A percentile compares a stretch with the other conserved stretches of the same genome.
Conservation (phyloP, 2,113 vertebrate genomes). For the Tinamus guttatus region DNA sequence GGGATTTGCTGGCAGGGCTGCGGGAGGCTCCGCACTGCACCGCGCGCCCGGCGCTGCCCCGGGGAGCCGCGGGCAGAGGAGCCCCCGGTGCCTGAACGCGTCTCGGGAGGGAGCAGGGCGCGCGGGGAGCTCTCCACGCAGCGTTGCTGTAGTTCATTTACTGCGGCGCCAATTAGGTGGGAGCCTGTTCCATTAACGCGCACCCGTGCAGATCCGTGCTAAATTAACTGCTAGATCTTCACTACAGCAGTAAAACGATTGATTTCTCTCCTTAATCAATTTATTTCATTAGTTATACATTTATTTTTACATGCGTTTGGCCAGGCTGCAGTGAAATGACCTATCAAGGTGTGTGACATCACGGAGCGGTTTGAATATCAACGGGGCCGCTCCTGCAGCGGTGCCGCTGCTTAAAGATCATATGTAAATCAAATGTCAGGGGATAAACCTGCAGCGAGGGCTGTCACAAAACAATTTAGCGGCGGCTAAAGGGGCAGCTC, state of each 20-base stretch:
- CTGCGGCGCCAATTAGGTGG: conserved; percentile 87
- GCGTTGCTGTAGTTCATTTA: conserved; percentile 90
- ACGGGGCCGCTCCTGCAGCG: conserved; percentile 87
- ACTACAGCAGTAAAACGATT: conserved; percentile 90
- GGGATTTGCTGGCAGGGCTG: neutral
- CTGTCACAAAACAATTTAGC: conserved; percentile 97
- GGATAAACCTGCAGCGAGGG: conserved; percentile 87
- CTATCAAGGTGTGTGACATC: conserved; percentile 87
- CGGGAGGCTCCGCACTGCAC: too few species aligned
- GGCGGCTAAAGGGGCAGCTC: conserved; percentile 91
- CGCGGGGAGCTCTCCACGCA: conserved; percentile 70
- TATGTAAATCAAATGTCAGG: conserved; percentile 98
- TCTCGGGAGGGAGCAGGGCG: conserved; percentile 49
- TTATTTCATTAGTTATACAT: conserved; percentile 96
- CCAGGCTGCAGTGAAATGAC: conserved; percentile 82
- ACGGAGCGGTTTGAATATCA: conserved; percentile 91
- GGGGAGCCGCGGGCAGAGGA: neutral
- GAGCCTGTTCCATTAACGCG: conserved; percentile 85
- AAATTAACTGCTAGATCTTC: conserved; percentile 94
- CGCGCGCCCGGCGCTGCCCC: neutral
- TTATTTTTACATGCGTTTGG: conserved; percentile 81
- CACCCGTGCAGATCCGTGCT: conserved; percentile 86
- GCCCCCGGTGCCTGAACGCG: conserved; percentile 52
- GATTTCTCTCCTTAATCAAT: conserved; percentile 92
- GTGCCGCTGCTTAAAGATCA: conserved; percentile 94